Evolutionary conservation across 2,888 invertebrate genomes (phyloP).

Genomic region (Diabrotica balteata): DNA sequence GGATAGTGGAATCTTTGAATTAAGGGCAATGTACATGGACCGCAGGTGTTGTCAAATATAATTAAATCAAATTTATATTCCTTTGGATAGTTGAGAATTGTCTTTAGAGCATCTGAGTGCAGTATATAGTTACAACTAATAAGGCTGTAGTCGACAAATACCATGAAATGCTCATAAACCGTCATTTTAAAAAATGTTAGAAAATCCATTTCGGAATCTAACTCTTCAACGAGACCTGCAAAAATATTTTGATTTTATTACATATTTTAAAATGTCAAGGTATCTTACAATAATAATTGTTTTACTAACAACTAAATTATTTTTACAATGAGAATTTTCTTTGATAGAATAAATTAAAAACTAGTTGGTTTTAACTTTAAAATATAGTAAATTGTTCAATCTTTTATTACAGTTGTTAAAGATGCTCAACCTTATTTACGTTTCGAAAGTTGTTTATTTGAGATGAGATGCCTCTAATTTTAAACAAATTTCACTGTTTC

Average conservation of each 20-base stretch:
- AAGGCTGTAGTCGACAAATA: conserved; percentile 10
- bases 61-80: conserved; percentile 51
- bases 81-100: conserved; percentile 44
- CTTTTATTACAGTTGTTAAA: too few species aligned
- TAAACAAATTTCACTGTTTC: too few species aligned
- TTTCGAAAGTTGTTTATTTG: too few species aligned
- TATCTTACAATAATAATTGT: too few species aligned
- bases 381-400: too few species aligned
- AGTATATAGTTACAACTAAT: conserved; percentile 21
- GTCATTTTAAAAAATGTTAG: neutral
- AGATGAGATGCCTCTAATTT: too few species aligned
- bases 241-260: neutral
- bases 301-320: too few species aligned
- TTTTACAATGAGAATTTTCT: too few species aligned
- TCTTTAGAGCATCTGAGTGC: conserved; percentile 43
- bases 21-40: conserved; percentile 45
- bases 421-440: too few species aligned
- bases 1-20: conserved; percentile 49
- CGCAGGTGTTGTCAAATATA: conserved; percentile 44
- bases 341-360: too few species aligned
- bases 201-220: too few species aligned
- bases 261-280: neutral
- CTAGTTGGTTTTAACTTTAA: too few species aligned
- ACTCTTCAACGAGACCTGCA: neutral
- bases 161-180: neutral